Evolutionary conservation across 2,113 vertebrate species (phyloP), one percentile per base, ranked within the genome.

Genomic region (Mustelus asterias): DNA sequence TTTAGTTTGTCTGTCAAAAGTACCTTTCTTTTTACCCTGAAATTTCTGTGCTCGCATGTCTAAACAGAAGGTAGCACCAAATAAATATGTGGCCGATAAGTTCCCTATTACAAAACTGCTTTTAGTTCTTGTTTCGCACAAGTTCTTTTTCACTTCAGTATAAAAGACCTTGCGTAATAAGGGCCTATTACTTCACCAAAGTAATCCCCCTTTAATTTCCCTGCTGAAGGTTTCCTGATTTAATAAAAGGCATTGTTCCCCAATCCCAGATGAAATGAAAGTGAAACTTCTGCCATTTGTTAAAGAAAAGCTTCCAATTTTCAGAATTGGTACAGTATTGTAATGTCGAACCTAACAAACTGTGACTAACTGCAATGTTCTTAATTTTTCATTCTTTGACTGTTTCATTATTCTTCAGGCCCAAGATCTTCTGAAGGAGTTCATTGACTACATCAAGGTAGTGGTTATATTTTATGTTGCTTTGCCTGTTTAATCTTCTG

Each of bases 361-460:
- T 0, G 37, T 83, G 89, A 24, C n/a, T 65, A 67, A 14, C 65
- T 93, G 33, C 67, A 65, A 63, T 93, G 60, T 7, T 92, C 37
- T n/a, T 93, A 3, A 41, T 93, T 65, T 20, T 54, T 72, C 41
- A 83, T 20, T 72, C 44, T 54, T 0, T 95, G 94, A 16, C 22
- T 48, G 16, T 70, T 63, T 85, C n/a, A 67, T 96, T 96, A 44
- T 97, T 96, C 97, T 95, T 97, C 97, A 99, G 99, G 98, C 98
- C 67, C 98, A 97, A 20, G 99, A 97, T 97, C 98, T 99, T 29
- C 97, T 99, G 54, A 97, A 98, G 54, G 99, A 99, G 96, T 99
- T 99, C 96, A 98, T 99, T 69, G 97, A 97, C 63, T 98, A 99
- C 95, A 97, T 99, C 26, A 98, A 99, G 99, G 99, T 99, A 97